Evolutionary conservation across 2,113 vertebrate genomes (phyloP).

Genomic region (Oplegnathus fasciatus): DNA sequence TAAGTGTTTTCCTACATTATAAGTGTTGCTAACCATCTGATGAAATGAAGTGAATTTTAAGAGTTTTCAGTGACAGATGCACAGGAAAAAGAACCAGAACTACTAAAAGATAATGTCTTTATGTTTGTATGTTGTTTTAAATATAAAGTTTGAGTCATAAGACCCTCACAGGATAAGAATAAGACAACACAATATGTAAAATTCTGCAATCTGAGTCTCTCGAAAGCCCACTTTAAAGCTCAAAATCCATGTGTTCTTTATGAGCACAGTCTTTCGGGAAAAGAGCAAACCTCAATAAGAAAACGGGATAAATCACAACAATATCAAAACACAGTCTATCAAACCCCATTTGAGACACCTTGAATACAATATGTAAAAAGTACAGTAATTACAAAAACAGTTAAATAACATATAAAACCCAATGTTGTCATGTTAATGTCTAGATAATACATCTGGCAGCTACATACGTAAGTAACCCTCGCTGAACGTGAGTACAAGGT

Average conservation of each 20-base stretch:
- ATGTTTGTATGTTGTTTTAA: background rate
- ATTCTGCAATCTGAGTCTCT: background rate
- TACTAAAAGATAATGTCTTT: background rate
- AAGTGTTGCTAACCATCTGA: background rate
- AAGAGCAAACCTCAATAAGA: background rate
- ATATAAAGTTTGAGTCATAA: background rate
- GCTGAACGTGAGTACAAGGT: no score
- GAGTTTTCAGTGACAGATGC: background rate
- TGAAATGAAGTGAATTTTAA: background rate
- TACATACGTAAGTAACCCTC: background rate
- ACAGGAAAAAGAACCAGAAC: background rate
- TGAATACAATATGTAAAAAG: background rate
- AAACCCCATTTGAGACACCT: background rate
- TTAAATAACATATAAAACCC: background rate
- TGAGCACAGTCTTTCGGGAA: background rate
- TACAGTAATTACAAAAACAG: slow-evolving; percentile 3
- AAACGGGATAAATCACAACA: background rate
- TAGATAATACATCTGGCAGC: background rate
- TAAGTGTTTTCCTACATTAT: slow-evolving; percentile 5
- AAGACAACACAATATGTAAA: background rate
- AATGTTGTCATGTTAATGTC: no score
- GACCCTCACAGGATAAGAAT: background rate
- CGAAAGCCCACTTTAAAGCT: slow-evolving; percentile 2
- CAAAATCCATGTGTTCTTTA: background rate
- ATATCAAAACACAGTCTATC: background rate